These are phyloP conservation scores for Drosophila eohydei DNA, from an alignment of 2,888 invertebrate species.

Conservation along the genomic window DNA sequence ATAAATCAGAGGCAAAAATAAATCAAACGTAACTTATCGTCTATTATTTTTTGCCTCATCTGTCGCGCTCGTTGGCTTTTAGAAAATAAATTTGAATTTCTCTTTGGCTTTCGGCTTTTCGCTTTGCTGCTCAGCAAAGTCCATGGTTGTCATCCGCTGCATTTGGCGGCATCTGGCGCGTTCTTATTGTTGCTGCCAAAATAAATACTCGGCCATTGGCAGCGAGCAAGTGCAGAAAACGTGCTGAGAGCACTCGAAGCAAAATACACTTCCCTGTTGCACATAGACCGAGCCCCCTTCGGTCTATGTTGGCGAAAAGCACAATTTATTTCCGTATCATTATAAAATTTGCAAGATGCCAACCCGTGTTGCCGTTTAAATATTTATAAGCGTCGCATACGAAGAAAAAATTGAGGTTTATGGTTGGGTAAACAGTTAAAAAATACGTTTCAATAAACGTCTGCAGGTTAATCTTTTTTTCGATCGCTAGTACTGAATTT, in stretches of 20 bases:
- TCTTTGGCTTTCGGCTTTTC: constrained; percentile 6
- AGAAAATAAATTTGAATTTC: constrained; percentile 32
- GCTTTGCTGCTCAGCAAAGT: constrained; percentile 17
- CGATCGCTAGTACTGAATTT: constrained; percentile 55
- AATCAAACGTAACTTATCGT: constrained; percentile 18
- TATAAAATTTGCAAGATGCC: constrained; percentile 48
- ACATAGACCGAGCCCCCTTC: constrained; percentile 1
- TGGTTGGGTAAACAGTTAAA: constrained; percentile 51
- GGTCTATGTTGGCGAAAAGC: not conserved
- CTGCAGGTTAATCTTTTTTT: constrained; percentile 32
- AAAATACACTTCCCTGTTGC: constrained; percentile 38
- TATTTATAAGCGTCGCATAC: constrained; percentile 57
- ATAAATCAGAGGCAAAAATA: constrained; percentile 16
- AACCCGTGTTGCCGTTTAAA: constrained; percentile 52
- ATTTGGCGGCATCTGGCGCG: constrained; percentile 52
- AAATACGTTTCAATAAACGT: constrained; percentile 25
- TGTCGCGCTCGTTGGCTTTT: constrained; percentile 9
- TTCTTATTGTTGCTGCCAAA: constrained; percentile 60
- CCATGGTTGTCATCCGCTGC: constrained; percentile 39
- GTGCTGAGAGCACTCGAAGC: constrained; percentile 26
- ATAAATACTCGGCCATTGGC: constrained; percentile 44
- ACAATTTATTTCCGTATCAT: constrained; percentile 70
- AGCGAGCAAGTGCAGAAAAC: constrained; percentile 39
- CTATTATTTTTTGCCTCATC: constrained; percentile 23
- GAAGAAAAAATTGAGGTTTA: constrained; percentile 20